These are phyloP conservation scores for Melangyna quadrimaculata DNA, from an alignment of 2,888 invertebrate genomes.

Conservation along the genomic window DNA sequence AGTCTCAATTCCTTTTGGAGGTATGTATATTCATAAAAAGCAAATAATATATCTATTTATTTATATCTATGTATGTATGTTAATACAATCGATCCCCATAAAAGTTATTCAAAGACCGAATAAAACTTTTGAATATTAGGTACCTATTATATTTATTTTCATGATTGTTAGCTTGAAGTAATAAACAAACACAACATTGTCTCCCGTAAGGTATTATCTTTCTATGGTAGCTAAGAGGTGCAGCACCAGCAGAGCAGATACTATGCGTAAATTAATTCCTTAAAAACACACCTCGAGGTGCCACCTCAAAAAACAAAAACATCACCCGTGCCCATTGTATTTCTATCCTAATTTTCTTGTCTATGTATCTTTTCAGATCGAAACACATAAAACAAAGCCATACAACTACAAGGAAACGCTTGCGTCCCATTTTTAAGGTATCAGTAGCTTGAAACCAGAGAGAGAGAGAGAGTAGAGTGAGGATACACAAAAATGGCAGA, in stretches of 20 bases:
- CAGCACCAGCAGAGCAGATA: no score
- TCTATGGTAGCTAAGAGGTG: background rate
- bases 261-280: background rate
- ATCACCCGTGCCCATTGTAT: background rate
- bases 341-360: conserved; percentile 17
- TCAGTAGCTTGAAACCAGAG: background rate
- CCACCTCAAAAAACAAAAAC: background rate
- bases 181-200: background rate
- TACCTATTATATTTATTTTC: background rate
- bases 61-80: background rate
- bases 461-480: background rate
- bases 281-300: background rate
- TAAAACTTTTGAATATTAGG: conserved; percentile 6
- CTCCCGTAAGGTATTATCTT: background rate
- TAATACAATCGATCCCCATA: background rate
- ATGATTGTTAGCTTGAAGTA: background rate
- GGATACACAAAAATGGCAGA: conserved; percentile 80
- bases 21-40: no score
- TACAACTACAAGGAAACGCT: conserved; percentile 58
- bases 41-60: background rate
- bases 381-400: conserved; percentile 9
- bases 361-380: conserved; percentile 46
- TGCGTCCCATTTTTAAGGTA: conserved; percentile 51
- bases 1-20: background rate
- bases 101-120: background rate